phyloP scores from a whole-genome alignment of 92 coral and sea anemone genomes.

The Bergia puertoricense region DNA sequence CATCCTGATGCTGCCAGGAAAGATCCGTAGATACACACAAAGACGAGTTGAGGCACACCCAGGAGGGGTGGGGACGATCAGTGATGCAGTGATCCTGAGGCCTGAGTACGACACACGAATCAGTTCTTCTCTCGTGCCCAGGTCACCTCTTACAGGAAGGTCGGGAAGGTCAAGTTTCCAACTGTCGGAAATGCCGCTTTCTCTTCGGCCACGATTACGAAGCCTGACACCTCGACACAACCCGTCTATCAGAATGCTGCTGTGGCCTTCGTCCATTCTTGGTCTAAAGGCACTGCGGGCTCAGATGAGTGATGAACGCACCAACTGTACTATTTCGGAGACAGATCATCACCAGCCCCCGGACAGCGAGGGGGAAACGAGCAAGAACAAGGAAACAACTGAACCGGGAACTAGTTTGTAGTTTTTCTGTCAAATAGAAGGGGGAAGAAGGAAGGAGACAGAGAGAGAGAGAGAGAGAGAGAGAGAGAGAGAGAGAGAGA shows the following conservation, averaged over 20 bases:
- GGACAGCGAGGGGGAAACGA: neutral
- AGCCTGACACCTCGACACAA: slow-evolving; percentile 10
- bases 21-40: slow-evolving; percentile 16
- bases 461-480: neutral
- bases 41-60: neutral
- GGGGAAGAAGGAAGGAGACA: neutral
- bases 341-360: neutral
- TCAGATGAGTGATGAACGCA: slow-evolving; percentile 14
- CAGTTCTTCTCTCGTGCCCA: slow-evolving; percentile 27
- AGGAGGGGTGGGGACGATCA: neutral
- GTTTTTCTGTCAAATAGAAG: neutral
- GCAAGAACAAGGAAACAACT: neutral
- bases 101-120: slow-evolving; percentile 8
- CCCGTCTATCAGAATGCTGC: slow-evolving; percentile 20
- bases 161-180: slow-evolving; percentile 26
- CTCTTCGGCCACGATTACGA: slow-evolving; percentile 22
- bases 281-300: slow-evolving; percentile 33
- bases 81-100: neutral
- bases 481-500: neutral
- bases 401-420: slow-evolving; percentile 1
- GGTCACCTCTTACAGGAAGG: slow-evolving; percentile 25
- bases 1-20: neutral
- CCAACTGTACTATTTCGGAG: neutral
- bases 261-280: slow-evolving; percentile 30
- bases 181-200: neutral